phyloP scores from a whole-genome alignment of 2,797 vertebrate species.

The Sebastes paucispinis region DNA sequence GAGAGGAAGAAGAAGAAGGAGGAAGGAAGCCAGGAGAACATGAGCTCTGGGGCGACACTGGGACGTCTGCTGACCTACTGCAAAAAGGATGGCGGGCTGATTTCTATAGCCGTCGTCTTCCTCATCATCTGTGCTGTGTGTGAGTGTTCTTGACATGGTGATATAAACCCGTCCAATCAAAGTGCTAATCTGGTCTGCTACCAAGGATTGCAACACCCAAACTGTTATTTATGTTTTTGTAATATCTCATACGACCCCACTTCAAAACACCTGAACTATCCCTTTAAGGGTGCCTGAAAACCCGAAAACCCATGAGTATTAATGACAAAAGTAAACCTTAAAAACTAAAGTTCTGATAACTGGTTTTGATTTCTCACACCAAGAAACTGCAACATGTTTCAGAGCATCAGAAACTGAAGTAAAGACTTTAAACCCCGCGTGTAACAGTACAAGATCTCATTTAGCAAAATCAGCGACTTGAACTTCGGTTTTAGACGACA shows the following conservation, averaged over 20 bases:
- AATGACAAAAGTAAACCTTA: not conserved
- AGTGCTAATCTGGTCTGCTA: not conserved
- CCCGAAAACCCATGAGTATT: not conserved
- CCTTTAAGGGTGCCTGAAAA: too few species aligned
- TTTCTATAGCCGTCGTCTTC: slow-evolving; percentile 87
- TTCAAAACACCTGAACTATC: too few species aligned
- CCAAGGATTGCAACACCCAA: not conserved
- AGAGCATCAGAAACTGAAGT: not conserved
- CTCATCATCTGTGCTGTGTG: slow-evolving; percentile 90
- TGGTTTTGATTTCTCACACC: not conserved
- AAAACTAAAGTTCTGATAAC: too few species aligned
- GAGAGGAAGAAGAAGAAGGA: slow-evolving; percentile 5
- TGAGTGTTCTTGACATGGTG: slow-evolving; percentile 74
- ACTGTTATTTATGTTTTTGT: too few species aligned
- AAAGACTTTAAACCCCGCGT: not conserved
- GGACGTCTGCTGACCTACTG: slow-evolving; percentile 90
- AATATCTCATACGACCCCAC: too few species aligned
- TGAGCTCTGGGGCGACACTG: slow-evolving; percentile 86
- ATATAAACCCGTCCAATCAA: not conserved
- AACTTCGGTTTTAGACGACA: too few species aligned
- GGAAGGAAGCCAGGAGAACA: slow-evolving; percentile 28
- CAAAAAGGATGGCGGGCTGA: slow-evolving; percentile 84
- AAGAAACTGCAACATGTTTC: not conserved
- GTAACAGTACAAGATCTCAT: not conserved
- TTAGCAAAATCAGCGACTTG: not conserved